phyloP scores from a whole-genome alignment of 2,888 invertebrate genomes.

The Tetramorium bicarinatum region DNA sequence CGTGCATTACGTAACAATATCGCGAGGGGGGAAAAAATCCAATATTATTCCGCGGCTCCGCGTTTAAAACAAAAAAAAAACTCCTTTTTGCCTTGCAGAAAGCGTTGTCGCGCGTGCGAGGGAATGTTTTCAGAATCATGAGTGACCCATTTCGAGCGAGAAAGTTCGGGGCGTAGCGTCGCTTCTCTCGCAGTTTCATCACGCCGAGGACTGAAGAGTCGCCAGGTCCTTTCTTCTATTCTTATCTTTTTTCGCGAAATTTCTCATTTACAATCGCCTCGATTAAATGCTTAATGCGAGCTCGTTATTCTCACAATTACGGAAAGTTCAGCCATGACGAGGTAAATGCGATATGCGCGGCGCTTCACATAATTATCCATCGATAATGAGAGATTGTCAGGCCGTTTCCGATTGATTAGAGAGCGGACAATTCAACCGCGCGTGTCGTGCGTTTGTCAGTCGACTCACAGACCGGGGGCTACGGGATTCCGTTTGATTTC shows the following conservation, averaged over 20 bases:
- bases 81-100: background rate
- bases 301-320: slow-evolving; percentile 17
- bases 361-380: slow-evolving; percentile 43
- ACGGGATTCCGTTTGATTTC: slow-evolving; percentile 41
- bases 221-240: background rate
- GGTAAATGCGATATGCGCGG: slow-evolving; percentile 21
- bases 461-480: slow-evolving; percentile 8
- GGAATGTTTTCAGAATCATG: background rate
- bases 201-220: background rate
- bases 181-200: background rate
- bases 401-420: slow-evolving; percentile 42
- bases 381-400: slow-evolving; percentile 52
- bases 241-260: background rate
- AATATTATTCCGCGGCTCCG: background rate
- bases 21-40: background rate
- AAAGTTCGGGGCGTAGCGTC: background rate
- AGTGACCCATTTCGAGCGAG: background rate
- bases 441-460: slow-evolving; percentile 28
- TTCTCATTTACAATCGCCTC: background rate
- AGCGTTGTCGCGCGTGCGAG: background rate
- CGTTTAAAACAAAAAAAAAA: slow-evolving; percentile 47
- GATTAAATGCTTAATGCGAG: slow-evolving; percentile 7
- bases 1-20: slow-evolving; percentile 31
- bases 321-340: slow-evolving; percentile 34
- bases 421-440: slow-evolving; percentile 12